phyloP scores from a whole-genome alignment of 1,140 invertebrate genomes.

The Drosophila kikkawai region DNA sequence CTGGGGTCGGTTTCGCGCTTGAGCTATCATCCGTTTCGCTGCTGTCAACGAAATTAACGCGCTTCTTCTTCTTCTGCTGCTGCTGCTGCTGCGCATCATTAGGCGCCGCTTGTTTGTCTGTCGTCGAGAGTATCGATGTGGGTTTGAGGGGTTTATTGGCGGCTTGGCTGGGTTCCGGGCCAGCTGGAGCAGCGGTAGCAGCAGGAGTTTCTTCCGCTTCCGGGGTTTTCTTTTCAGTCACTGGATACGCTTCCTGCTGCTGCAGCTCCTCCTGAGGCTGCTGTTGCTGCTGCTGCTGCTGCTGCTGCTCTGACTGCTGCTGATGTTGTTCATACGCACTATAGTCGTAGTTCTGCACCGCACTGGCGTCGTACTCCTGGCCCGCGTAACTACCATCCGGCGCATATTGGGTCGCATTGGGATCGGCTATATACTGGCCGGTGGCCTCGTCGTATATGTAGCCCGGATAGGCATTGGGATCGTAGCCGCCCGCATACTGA shows the following conservation, averaged over 20 bases:
- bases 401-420: constrained; percentile 67
- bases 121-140: constrained; percentile 79
- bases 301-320: constrained; percentile 40
- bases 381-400: constrained; percentile 64
- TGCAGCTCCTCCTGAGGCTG: constrained; percentile 23
- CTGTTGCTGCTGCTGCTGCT: constrained; percentile 49
- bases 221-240: constrained; percentile 30
- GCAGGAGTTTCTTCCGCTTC: constrained; percentile 46
- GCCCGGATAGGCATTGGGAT: constrained; percentile 79
- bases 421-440: constrained; percentile 81
- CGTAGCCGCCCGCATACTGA: constrained; percentile 71
- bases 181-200: neutral
- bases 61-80: constrained; percentile 83
- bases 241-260: constrained; percentile 66
- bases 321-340: constrained; percentile 56
- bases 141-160: constrained; percentile 64
- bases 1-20: constrained; percentile 71
- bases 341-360: constrained; percentile 63
- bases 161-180: constrained; percentile 26
- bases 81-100: constrained; percentile 79
- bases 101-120: constrained; percentile 76
- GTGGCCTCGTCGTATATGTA: constrained; percentile 81
- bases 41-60: constrained; percentile 85
- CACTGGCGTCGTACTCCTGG: constrained; percentile 64
- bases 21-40: constrained; percentile 85